These are phyloP conservation scores for Asbolus verrucosus DNA, from an alignment of 1,140 invertebrate genomes.

Conservation along the genomic window DNA sequence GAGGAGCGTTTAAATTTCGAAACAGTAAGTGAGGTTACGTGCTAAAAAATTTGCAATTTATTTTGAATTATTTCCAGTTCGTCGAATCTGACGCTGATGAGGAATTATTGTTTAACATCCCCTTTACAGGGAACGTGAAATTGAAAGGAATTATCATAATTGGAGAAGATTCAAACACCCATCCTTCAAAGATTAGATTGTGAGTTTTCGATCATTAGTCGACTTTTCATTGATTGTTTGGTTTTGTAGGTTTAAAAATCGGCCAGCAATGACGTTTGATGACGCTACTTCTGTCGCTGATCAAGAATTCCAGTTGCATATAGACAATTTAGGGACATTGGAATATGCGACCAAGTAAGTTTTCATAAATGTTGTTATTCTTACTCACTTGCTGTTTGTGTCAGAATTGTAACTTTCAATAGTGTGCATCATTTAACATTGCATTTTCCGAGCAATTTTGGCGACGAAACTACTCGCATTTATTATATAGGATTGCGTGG, in stretches of 20 bases:
- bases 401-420: slow-evolving; percentile 91
- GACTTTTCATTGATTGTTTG: slow-evolving; percentile 28
- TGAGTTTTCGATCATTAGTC: too few species aligned
- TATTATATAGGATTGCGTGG: slow-evolving; percentile 97
- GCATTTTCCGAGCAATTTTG: slow-evolving; percentile 90
- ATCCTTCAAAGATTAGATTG: slow-evolving; percentile 89
- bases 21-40: slow-evolving; percentile 70
- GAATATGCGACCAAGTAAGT: slow-evolving; percentile 92
- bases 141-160: slow-evolving; percentile 93
- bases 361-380: slow-evolving; percentile 16
- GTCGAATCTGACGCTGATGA: slow-evolving; percentile 96
- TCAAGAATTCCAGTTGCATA: slow-evolving; percentile 91
- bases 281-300: slow-evolving; percentile 79
- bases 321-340: slow-evolving; percentile 81
- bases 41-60: slow-evolving; percentile 2
- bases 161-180: slow-evolving; percentile 85
- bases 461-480: slow-evolving; percentile 84
- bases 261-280: slow-evolving; percentile 94
- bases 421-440: slow-evolving; percentile 88
- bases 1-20: slow-evolving; percentile 83
- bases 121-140: slow-evolving; percentile 95
- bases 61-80: slow-evolving; percentile 71
- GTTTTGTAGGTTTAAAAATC: slow-evolving; percentile 86
- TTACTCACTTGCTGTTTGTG: slow-evolving; percentile 62
- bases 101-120: slow-evolving; percentile 95